phyloP scores from a whole-genome alignment of 2,797 vertebrate genomes.

The Silurus aristotelis region DNA sequence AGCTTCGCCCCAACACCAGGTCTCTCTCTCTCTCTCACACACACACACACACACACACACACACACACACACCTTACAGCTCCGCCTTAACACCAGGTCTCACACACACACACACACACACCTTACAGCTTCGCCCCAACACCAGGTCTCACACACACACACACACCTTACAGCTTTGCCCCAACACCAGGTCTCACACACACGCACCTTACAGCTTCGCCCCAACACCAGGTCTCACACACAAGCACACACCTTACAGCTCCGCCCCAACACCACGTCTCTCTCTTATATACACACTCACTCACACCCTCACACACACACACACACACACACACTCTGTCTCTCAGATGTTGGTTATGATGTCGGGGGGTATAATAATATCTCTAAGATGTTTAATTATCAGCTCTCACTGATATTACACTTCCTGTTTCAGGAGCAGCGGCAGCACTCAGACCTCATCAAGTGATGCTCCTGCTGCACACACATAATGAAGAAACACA shows the following conservation, averaged over 20 bases:
- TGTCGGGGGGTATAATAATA: too few relatives aligned
- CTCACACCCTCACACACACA: too few relatives aligned
- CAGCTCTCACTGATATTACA: not conserved
- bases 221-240: constrained; percentile 70
- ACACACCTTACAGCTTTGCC: constrained; percentile 35
- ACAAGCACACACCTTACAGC: not conserved
- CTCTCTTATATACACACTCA: too few relatives aligned
- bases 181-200: constrained; percentile 69
- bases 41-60: not conserved
- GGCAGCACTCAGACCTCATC: constrained; percentile 18
- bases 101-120: too few relatives aligned
- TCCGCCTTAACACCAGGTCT: too few relatives aligned
- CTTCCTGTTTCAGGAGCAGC: constrained; percentile 17
- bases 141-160: too few relatives aligned
- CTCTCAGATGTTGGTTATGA: not conserved
- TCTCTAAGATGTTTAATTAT: not conserved
- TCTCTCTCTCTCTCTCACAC: too few relatives aligned
- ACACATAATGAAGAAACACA: not conserved
- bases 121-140: too few relatives aligned
- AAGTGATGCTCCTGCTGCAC: not conserved
- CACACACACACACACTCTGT: too few relatives aligned
- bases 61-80: too few relatives aligned
- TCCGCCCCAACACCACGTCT: too few relatives aligned
- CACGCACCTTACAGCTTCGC: constrained; percentile 21
- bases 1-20: too few relatives aligned